A percentile compares a stretch with the other conserved stretches of the same genome.
Evolutionary conservation across 64 coral and sea anemone species (phyloP).

Genomic region (Pocillopora verrucosa): DNA sequence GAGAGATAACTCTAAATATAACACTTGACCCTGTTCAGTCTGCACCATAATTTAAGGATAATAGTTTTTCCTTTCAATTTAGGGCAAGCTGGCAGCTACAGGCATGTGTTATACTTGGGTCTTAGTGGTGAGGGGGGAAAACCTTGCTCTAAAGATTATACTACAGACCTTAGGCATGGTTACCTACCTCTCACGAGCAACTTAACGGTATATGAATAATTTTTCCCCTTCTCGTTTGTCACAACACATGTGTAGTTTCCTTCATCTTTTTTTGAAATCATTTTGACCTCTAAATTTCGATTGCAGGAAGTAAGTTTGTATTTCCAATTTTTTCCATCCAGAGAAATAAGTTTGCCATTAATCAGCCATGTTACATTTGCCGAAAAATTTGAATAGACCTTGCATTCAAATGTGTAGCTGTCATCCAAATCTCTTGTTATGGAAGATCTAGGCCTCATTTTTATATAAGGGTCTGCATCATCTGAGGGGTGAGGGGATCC

Average conservation of each 20-base stretch:
- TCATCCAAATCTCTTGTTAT: neutral
- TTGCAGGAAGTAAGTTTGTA: neutral
- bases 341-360: neutral
- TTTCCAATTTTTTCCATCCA: neutral
- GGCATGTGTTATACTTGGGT: too few species aligned
- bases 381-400: neutral
- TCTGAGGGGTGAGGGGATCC: too few species aligned
- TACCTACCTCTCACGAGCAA: neutral
- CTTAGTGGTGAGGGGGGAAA: neutral
- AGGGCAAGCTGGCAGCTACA: neutral
- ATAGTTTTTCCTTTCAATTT: too few species aligned
- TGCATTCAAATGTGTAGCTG: neutral
- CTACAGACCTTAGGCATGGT: neutral
- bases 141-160: neutral
- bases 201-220: neutral
- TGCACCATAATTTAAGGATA: too few species aligned
- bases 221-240: neutral
- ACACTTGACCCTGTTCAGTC: too few species aligned
- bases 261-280: neutral
- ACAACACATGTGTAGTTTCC: slow-evolving; percentile 29
- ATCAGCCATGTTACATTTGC: slow-evolving; percentile 22
- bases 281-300: neutral
- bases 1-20: too few species aligned
- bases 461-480: too few species aligned
- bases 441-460: too few species aligned